These are phyloP conservation scores for Pterois miles DNA, from an alignment of 2,797 vertebrate genomes.

Conservation along the genomic window DNA sequence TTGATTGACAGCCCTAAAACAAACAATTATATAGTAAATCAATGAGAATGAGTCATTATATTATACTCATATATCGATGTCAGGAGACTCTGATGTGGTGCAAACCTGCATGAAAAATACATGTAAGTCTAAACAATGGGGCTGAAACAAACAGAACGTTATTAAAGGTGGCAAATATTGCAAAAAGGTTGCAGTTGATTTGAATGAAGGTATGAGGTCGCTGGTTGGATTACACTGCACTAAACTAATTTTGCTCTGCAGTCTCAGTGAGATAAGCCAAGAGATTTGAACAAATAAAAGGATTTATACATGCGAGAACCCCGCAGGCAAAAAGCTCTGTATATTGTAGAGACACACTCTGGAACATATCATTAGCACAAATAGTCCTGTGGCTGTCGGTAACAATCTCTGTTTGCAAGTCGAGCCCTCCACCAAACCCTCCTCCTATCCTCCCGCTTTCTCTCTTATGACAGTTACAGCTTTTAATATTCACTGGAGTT, in stretches of 20 bases:
- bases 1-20: no score
- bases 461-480: conserved; percentile 51
- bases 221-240: conserved; percentile 24
- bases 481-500: conserved; percentile 72
- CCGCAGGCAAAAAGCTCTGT: conserved; percentile 60
- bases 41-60: not conserved
- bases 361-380: conserved; percentile 80
- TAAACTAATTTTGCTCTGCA: conserved; percentile 49
- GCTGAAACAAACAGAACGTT: not conserved
- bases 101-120: not conserved
- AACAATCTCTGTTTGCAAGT: conserved; percentile 74
- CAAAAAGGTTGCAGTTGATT: conserved; percentile 42
- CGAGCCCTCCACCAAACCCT: conserved; percentile 50
- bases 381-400: conserved; percentile 78
- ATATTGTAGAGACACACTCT: conserved; percentile 70
- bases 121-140: not conserved
- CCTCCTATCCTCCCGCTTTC: conserved; percentile 34
- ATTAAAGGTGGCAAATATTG: conserved; percentile 11
- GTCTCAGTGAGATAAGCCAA: conserved; percentile 60
- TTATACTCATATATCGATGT: not conserved
- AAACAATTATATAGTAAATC: not conserved
- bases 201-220: conserved; percentile 37
- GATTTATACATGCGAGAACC: conserved; percentile 60
- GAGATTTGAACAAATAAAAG: conserved; percentile 74
- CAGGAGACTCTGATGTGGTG: not conserved